Conservation (phyloP, 2,888 invertebrate species). For the Colostygia pectinataria region DNA sequence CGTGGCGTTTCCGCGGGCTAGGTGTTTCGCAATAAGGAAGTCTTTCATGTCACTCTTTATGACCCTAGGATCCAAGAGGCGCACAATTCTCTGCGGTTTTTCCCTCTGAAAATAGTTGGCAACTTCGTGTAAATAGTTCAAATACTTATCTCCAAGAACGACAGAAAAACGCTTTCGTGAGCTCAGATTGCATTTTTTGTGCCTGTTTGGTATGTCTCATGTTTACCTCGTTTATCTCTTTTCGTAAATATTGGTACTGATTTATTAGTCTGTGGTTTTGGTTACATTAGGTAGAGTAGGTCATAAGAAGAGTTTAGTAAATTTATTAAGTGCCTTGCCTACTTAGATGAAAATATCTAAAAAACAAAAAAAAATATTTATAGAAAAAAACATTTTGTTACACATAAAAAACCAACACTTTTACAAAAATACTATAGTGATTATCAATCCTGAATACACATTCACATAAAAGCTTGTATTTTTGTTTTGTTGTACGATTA, state of each 20-base stretch:
- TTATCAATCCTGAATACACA: too few species aligned
- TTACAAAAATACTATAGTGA: too few species aligned
- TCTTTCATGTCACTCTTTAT: slow-evolving; percentile 44
- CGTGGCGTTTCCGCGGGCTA: slow-evolving; percentile 37
- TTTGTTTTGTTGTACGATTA: too few species aligned
- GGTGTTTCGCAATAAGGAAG: slow-evolving; percentile 36
- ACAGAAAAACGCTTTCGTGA: slow-evolving; percentile 15
- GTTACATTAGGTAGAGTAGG: too few species aligned
- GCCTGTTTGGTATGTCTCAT: slow-evolving; percentile 26
- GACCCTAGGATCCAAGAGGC: slow-evolving; percentile 31
- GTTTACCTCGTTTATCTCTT: slow-evolving; percentile 22
- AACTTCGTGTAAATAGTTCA: slow-evolving; percentile 29
- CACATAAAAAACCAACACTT: too few species aligned
- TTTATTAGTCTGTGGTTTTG: slow-evolving; percentile 20
- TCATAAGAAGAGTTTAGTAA: too few species aligned
- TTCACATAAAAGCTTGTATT: too few species aligned
- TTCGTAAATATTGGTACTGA: slow-evolving; percentile 18
- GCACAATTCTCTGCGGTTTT: slow-evolving; percentile 34
- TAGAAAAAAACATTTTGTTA: too few species aligned
- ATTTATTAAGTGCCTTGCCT: too few species aligned
- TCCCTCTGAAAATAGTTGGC: slow-evolving; percentile 31
- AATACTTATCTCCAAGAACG: slow-evolving; percentile 20
- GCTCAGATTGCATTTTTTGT: slow-evolving; percentile 34
- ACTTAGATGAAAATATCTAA: too few species aligned
- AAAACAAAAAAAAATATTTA: too few species aligned